Evolutionary conservation across 2,113 vertebrate species (phyloP).

Genomic region (Tringa solitaria): DNA sequence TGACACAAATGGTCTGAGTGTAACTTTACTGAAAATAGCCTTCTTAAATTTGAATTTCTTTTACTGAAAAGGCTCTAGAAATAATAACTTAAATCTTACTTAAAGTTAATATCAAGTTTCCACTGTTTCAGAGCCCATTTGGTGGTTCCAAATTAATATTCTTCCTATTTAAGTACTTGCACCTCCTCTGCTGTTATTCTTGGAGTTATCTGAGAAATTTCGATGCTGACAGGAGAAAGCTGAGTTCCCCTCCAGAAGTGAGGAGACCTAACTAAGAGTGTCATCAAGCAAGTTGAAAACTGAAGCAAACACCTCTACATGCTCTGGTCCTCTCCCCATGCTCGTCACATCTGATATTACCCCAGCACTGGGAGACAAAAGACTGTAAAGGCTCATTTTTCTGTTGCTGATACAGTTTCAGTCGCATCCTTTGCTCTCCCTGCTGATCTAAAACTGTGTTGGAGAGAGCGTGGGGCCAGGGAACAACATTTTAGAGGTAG

Average conservation of each 20-base stretch:
- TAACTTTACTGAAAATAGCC: not conserved
- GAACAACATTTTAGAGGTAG: not conserved
- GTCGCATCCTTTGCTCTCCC: not conserved
- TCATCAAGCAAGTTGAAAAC: not conserved
- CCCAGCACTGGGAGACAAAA: not conserved
- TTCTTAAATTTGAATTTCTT: not conserved
- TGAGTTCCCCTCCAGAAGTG: not conserved
- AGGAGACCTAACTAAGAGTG: not conserved
- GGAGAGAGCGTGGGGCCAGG: fast-evolving
- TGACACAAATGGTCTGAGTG: not conserved
- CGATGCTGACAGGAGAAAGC: not conserved
- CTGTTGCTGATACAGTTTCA: not conserved
- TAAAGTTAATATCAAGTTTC: not conserved
- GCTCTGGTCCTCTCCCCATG: not conserved
- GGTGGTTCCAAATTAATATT: not conserved
- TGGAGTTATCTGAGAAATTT: not conserved
- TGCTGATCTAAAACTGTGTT: not conserved
- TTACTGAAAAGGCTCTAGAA: not conserved
- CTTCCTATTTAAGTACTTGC: not conserved
- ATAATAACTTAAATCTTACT: not conserved
- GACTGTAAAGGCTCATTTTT: not conserved
- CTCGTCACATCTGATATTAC: fast-evolving
- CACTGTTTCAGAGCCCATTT: not conserved
- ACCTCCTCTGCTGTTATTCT: not conserved
- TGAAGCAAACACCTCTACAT: not conserved